Percentiles rank a stretch among this genome's conserved stretches.
phyloP scores from a whole-genome alignment of 2,888 invertebrate genomes.

The Chrysolina americana region DNA sequence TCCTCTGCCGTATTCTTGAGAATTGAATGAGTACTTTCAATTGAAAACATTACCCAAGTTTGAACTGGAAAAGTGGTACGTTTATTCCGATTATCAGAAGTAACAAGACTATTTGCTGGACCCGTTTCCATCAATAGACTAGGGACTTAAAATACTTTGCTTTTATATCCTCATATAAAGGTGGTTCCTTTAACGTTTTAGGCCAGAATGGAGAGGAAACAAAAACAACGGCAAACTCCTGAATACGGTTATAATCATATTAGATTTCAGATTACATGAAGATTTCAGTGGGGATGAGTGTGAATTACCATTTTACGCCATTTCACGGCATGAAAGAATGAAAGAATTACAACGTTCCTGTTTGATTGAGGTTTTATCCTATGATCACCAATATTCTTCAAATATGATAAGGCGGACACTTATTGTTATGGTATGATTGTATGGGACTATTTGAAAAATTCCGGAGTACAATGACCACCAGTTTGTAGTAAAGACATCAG shows the following conservation, averaged over 20 bases:
- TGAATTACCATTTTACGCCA: constrained; percentile 36
- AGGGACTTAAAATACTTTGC: constrained; percentile 35
- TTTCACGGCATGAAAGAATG: constrained; percentile 2
- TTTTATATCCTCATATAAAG: constrained; percentile 37
- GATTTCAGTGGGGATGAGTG: constrained; percentile 36
- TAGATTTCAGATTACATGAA: constrained; percentile 32
- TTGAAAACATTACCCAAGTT: too few species aligned
- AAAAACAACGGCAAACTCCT: constrained; percentile 30
- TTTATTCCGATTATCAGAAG: constrained; percentile 31
- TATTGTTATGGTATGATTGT: too few species aligned
- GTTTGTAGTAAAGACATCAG: too few species aligned
- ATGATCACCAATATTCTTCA: too few species aligned
- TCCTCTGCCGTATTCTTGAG: too few species aligned
- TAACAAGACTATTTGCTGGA: constrained; percentile 16
- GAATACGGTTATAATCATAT: constrained; percentile 32
- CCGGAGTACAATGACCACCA: too few species aligned
- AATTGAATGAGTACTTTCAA: too few species aligned
- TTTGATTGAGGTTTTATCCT: neutral
- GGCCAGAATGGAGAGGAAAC: constrained; percentile 34
- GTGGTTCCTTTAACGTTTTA: constrained; percentile 33
- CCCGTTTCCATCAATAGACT: constrained; percentile 37
- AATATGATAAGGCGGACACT: too few species aligned
- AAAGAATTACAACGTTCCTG: neutral
- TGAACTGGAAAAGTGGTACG: neutral
- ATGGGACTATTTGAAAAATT: too few species aligned